phyloP scores from a whole-genome alignment of 2,113 vertebrate species.

The Cephalopterus ornatus region DNA sequence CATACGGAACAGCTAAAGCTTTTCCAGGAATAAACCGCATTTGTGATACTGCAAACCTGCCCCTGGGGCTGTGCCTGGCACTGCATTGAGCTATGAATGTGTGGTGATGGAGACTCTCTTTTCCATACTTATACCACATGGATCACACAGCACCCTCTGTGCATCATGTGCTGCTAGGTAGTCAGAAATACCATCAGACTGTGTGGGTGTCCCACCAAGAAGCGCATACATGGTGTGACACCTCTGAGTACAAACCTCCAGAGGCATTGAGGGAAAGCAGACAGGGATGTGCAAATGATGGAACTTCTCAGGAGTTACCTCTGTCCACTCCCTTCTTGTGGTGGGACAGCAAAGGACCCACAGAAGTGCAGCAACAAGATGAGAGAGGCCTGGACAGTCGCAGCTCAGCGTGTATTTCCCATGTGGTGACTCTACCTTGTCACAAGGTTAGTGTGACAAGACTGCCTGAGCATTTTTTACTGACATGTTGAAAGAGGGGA shows the following conservation, averaged over 20 bases:
- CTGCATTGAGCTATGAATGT: rapidly evolving
- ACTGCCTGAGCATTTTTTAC: background rate
- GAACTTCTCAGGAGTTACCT: background rate
- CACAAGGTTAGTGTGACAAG: background rate
- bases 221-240: background rate
- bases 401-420: background rate
- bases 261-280: background rate
- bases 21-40: background rate
- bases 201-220: background rate
- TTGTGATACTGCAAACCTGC: background rate
- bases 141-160: background rate
- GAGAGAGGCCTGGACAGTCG: background rate
- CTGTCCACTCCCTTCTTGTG: background rate
- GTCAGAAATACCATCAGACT: background rate
- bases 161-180: background rate
- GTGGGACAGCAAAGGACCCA: background rate
- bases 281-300: background rate
- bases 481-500: background rate
- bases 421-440: background rate
- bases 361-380: background rate
- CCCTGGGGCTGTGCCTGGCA: background rate
- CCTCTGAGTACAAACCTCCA: background rate
- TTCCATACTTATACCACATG: background rate
- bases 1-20: background rate
- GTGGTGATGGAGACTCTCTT: background rate